Evolutionary conservation across 2,888 invertebrate species (phyloP), one percentile per base, ranked within the genome.

Genomic region (Mantis religiosa): DNA sequence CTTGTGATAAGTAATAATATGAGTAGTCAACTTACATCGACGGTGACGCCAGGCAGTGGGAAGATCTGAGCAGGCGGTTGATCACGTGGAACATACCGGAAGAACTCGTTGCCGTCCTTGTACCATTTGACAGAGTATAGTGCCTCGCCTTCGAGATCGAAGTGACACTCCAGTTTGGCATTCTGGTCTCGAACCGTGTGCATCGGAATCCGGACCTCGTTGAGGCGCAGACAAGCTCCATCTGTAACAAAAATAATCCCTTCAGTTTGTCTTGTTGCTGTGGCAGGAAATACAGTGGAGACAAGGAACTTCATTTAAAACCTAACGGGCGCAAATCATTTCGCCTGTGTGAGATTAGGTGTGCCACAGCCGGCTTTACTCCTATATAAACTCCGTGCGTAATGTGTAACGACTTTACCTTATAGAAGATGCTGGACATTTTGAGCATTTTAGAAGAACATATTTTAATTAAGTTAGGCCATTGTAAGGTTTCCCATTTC

Each of bases 71-170:
- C 92, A 12, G 92, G 92, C 14, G 93, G 93, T 90, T 91, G 92
- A 89, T 92, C 92, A 41, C 92, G 92, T 28, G 92, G 92, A 28
- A 92, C 91, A 88, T 91, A 92, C 27, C 92, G 91, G 90, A 91
- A 92, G 90, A 92, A 92, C 90, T 92, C 92, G 27, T 91, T 91
- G 85, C 91, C 92, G 89, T 92, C 91, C 89, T 92, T 92, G 90
- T 92, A 92, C 92, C 92, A 92, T 91, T 92, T 92, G 85, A 92
- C 92, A 14, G 92, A 92, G 89, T 92, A 92, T 8, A 92, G 91
- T 81, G 92, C 91, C 85, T 92, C 92, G 20, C 91, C 91, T 87
- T 92, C 92, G 89, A 92, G 89, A 88, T 92, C 92, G 89, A 92
- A 92, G 90, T 91, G 92, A 90, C 92, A 92, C 89, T 92, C 92